Base-by-base conservation (phyloP, 2,888 invertebrate genomes). In the Cylloceria caligata region DNA sequence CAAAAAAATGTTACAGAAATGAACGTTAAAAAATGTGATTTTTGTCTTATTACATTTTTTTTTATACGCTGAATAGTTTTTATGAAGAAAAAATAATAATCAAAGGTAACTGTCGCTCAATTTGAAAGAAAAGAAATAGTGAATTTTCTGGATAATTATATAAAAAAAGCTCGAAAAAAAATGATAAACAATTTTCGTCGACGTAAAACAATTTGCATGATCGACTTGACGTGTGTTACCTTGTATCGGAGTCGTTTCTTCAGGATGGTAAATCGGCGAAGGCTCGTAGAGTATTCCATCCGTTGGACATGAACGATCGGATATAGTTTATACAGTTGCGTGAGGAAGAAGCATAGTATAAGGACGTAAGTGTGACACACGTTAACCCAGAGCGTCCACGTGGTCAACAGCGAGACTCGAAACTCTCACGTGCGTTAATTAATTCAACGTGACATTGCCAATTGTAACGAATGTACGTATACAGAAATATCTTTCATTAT, bases 271-370 rank as follows among this genome's bases (percentile, higher is more conserved):
- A 13, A 7, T 19, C 24, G 71, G 75, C 57, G 75, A 76, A 75
- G 76, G 80, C 71, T 80, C 49, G 75, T 80, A 71, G 30, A 39
- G 39, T 80, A 80, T 80, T 67, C 71, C 65, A 42, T 13, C 39
- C 75, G 60, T 65, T 57, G 57, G 45, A 60, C 71, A 36, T 36
- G 60, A 42, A 62, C 39, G 52, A 30, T 52, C 6, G 16, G 34
- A 24, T 11, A 30, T n/a, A n/a, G 39, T 42, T 47, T 27, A 11
- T 47, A 55, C 39, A 47, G 67, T 36, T 49, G 55, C 60, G 62
- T 49, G 62, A 74, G 27, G 39, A 27, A 27, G 24, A 39, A 34
- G 45, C 55, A 30, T 64, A n/a, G 67, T 49, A 30, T 62, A 7
- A 30, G 9, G 21, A 24, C 52, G 69, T 19, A n/a, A 49, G 13